phyloP scores from a whole-genome alignment of 2,797 vertebrate genomes.

The Synaphobranchus kaupii region DNA sequence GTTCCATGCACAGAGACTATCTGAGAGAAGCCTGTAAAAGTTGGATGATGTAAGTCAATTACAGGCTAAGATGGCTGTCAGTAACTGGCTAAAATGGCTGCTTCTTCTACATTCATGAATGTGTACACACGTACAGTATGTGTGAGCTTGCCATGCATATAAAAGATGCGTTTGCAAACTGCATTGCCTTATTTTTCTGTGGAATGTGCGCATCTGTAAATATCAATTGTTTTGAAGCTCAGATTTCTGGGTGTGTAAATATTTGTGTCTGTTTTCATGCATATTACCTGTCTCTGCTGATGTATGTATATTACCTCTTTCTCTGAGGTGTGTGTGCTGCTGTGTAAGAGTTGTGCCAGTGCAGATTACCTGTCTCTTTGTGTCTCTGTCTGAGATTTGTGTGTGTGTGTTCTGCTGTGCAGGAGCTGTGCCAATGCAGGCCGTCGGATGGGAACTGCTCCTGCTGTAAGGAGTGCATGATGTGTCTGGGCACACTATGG shows the following conservation, averaged over 20 bases:
- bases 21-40: background rate
- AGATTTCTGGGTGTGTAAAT: background rate
- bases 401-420: constrained; percentile 47
- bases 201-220: background rate
- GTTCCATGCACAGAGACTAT: constrained; percentile 50
- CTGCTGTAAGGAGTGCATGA: constrained; percentile 98
- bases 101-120: background rate
- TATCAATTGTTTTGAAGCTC: background rate
- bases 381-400: background rate
- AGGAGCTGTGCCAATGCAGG: constrained; percentile 97
- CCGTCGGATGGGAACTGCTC: constrained; percentile 94
- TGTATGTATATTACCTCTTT: background rate
- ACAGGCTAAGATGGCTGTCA: background rate
- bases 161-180: background rate
- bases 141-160: background rate
- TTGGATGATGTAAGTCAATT: background rate
- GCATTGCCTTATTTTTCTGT: background rate
- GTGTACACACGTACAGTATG: background rate
- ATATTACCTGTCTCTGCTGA: background rate
- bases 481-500: constrained; percentile 94
- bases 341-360: no score
- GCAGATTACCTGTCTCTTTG: background rate
- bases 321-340: background rate
- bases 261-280: background rate
- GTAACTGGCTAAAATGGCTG: background rate